Conservation (phyloP, 2,888 invertebrate genomes). For the Hypercompe scribonia region DNA sequence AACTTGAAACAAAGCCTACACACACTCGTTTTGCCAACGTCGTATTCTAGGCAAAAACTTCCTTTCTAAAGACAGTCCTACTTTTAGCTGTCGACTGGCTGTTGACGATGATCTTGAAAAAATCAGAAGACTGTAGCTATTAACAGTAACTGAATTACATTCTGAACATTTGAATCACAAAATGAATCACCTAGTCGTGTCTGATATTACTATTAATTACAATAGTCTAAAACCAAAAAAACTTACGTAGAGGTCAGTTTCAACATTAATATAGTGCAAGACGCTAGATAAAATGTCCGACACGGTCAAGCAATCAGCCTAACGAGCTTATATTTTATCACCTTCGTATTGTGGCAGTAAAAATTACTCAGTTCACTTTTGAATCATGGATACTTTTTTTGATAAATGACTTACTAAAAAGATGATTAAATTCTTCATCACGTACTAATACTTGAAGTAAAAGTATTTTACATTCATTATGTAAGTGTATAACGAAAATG, state of each 20-base stretch:
- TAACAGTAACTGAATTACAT: not conserved
- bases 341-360: conserved; percentile 43
- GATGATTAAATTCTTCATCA: conserved; percentile 21
- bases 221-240: conserved; percentile 33
- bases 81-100: no score
- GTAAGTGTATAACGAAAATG: conserved; percentile 23
- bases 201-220: conserved; percentile 23
- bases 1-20: no score
- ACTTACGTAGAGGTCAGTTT: conserved; percentile 29
- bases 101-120: no score
- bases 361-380: conserved; percentile 30
- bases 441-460: conserved; percentile 19
- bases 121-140: no score
- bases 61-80: no score
- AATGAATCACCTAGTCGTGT: not conserved
- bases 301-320: conserved; percentile 51
- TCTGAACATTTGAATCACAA: not conserved
- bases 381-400: conserved; percentile 13
- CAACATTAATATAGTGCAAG: conserved; percentile 44
- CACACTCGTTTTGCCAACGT: no score
- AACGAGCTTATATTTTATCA: conserved; percentile 61
- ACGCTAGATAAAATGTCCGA: conserved; percentile 38
- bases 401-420: conserved; percentile 1
- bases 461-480: conserved; percentile 29
- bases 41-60: no score